phyloP scores from a whole-genome alignment of 2,888 invertebrate genomes.

The Mesorhabditis sp. region DNA sequence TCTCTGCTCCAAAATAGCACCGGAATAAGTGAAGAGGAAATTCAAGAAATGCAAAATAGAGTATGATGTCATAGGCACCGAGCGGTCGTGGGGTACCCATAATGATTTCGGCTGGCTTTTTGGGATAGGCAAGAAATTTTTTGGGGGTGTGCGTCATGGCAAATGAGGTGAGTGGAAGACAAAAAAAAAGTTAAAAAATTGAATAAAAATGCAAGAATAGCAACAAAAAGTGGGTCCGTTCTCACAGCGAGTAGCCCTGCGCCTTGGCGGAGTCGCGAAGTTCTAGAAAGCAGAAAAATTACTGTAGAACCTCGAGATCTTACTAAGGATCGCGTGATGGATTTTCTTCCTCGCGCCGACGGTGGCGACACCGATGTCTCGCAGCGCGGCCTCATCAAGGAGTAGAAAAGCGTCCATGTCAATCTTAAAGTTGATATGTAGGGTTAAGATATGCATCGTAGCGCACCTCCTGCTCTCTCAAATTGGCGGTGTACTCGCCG shows the following conservation, averaged over 20 bases:
- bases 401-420: constrained; percentile 56
- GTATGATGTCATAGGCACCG: too few relatives aligned
- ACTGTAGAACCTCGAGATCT: constrained; percentile 10
- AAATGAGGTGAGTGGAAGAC: too few relatives aligned
- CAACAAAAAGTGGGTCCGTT: too few relatives aligned
- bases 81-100: too few relatives aligned
- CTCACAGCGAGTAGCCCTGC: constrained; percentile 35
- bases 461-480: constrained; percentile 53
- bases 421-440: constrained; percentile 38
- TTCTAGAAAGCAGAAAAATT: constrained; percentile 26
- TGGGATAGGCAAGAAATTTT: too few relatives aligned
- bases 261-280: constrained; percentile 48
- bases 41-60: too few relatives aligned
- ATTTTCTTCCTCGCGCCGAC: constrained; percentile 56
- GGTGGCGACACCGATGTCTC: constrained; percentile 54
- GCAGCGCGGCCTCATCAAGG: constrained; percentile 51
- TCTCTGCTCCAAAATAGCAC: too few relatives aligned
- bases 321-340: constrained; percentile 52
- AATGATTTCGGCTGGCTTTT: too few relatives aligned
- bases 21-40: too few relatives aligned
- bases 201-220: too few relatives aligned
- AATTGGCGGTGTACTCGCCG: constrained; percentile 48
- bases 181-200: too few relatives aligned
- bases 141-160: too few relatives aligned
- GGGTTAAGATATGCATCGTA: background rate